A percentile compares a stretch with the other conserved stretches of the same genome.
phyloP scores from a whole-genome alignment of 2,113 vertebrate genomes.

The Alaudala cheleensis region DNA sequence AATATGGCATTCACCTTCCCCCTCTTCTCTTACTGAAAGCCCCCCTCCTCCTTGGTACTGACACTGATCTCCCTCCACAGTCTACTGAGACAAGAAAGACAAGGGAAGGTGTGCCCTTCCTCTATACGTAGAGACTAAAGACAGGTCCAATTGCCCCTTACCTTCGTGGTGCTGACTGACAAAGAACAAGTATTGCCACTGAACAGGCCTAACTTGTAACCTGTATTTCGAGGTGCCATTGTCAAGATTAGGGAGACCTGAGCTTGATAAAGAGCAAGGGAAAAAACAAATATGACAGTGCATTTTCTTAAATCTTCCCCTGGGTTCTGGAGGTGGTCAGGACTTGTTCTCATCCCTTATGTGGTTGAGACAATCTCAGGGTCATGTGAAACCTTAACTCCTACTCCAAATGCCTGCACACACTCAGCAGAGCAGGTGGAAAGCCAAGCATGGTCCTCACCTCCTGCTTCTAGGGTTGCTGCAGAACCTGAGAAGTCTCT shows the following conservation, averaged over 20 bases:
- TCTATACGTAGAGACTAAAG: not conserved
- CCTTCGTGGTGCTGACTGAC: not conserved
- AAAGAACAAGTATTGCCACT: not conserved
- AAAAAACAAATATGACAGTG: not conserved
- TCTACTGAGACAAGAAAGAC: not conserved
- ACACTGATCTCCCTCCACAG: not conserved
- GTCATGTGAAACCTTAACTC: not conserved
- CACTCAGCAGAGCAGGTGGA: not conserved
- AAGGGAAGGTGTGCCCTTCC: not conserved
- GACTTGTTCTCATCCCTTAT: not conserved
- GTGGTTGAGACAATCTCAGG: not conserved
- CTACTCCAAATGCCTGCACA: not conserved
- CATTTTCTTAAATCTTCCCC: not conserved
- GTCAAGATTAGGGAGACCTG: not conserved
- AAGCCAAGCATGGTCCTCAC: accelerated
- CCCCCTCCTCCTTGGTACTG: not conserved
- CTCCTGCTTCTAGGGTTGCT: not conserved
- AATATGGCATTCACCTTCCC: not conserved
- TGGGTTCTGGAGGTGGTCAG: not conserved
- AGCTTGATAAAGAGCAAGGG: not conserved
- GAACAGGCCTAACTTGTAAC: not conserved
- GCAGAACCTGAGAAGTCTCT: not conserved
- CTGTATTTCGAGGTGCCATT: accelerated
- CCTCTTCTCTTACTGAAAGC: not conserved
- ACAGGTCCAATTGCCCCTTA: accelerated